Evolutionary conservation across 1,140 invertebrate species (phyloP), one percentile per base, ranked within the genome.

Genomic region (Protaetia brevitarsis): DNA sequence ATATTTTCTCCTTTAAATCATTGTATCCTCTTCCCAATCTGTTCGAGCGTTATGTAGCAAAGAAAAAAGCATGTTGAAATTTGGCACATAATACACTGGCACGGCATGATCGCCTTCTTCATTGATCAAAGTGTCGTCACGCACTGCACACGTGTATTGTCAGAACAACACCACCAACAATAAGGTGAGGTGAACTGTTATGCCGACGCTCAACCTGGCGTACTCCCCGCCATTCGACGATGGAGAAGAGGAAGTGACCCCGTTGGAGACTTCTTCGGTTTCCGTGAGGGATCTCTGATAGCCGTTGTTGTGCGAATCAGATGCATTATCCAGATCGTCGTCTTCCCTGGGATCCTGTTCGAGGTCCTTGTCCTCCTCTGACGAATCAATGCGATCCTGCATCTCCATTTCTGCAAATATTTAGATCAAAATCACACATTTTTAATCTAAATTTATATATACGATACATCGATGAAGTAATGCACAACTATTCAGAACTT

Each of bases 11-110:
- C n/a, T n/a, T n/a, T n/a, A n/a, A n/a, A n/a, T n/a, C n/a, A n/a
- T n/a, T n/a, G n/a, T n/a, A n/a, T n/a, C n/a, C n/a, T n/a, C n/a
- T n/a, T n/a, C n/a, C n/a, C n/a, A n/a, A n/a, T 66, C 57, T 26
- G 13, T 73, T 69, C 66, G 67, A 74, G 71, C 73, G 68, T 71
- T 71, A 69, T 66, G 64, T 73, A 73, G 76, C 76, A 71, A 78
- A n/a, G n/a, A n/a, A n/a, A n/a, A n/a, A n/a, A 78, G 77, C 77
- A 77, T 74, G 71, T 72, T 66, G 74, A 76, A 70, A 73, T 77
- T 78, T 78, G 77, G 77, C 77, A 78, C 77, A 77, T 78, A 74
- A 74, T 74, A 77, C 75, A 72, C 69, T 65, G 68, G 68, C 59
- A 34, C 59, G 21, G 30, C 59, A 21, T 61, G 16, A 4, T 21